Evolutionary conservation across 2,888 invertebrate species (phyloP).

Genomic region (Loripinus fragilis): DNA sequence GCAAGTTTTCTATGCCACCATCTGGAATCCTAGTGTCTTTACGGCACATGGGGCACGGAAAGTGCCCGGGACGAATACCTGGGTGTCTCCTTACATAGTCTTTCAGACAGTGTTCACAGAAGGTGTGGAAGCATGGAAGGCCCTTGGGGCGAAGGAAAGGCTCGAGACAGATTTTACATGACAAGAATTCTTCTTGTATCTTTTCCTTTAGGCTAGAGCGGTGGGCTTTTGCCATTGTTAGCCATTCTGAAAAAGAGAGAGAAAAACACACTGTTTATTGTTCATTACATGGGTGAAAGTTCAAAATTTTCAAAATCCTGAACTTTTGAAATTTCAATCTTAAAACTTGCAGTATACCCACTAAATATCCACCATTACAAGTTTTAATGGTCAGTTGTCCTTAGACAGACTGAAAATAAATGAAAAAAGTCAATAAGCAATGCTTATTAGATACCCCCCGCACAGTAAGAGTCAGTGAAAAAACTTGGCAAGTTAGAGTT

Average conservation of each 20-base stretch:
- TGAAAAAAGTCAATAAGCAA: too few relatives aligned
- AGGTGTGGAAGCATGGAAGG: constrained; percentile 77
- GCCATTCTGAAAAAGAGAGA: constrained; percentile 75
- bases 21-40: constrained; percentile 74
- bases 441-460: too few relatives aligned
- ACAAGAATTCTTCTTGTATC: constrained; percentile 79
- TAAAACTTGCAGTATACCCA: too few relatives aligned
- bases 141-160: constrained; percentile 76
- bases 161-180: constrained; percentile 79
- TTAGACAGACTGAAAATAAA: too few relatives aligned
- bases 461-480: too few relatives aligned
- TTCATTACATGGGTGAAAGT: too few relatives aligned
- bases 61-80: constrained; percentile 73
- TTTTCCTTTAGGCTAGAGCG: constrained; percentile 75
- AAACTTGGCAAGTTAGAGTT: too few relatives aligned
- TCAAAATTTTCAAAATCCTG: too few relatives aligned
- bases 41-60: constrained; percentile 80
- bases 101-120: constrained; percentile 73
- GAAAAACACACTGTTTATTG: too few relatives aligned
- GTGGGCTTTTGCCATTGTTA: constrained; percentile 78
- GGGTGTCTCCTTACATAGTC: constrained; percentile 78
- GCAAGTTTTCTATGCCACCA: constrained; percentile 74
- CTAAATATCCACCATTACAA: too few relatives aligned
- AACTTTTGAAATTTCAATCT: too few relatives aligned
- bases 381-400: too few relatives aligned